Evolutionary conservation across 2,113 vertebrate genomes (phyloP).

Genomic region (Conger conger): DNA sequence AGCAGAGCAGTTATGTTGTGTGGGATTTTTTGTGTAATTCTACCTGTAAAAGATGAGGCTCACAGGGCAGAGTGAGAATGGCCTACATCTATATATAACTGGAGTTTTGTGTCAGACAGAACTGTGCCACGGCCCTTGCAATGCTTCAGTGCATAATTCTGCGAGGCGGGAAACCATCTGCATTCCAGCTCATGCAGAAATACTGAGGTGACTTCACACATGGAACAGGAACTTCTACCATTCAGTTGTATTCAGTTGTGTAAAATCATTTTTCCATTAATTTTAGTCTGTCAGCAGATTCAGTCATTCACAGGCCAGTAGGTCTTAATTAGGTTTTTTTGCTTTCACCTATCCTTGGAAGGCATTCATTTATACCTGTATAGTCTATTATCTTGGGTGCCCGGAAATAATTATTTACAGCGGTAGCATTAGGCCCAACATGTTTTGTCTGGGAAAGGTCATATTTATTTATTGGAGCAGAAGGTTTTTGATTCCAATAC

Average conservation of each 20-base stretch:
- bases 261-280: too few species aligned
- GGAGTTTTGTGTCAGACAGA: not conserved
- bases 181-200: not conserved
- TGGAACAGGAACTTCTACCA: too few species aligned
- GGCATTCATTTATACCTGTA: not conserved
- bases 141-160: not conserved
- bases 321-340: not conserved
- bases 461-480: not conserved
- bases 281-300: not conserved
- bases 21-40: not conserved
- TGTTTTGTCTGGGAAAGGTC: not conserved
- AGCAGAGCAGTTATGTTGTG: not conserved
- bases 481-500: conserved; percentile 17
- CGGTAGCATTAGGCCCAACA: not conserved
- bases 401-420: not conserved
- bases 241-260: too few species aligned
- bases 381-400: not conserved
- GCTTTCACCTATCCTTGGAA: not conserved
- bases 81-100: not conserved
- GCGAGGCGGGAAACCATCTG: not conserved
- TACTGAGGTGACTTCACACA: not conserved
- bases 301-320: not conserved
- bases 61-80: not conserved
- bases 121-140: not conserved
- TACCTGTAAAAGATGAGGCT: not conserved